Conservation (phyloP, 1,140 invertebrate genomes). For the Danaus melanippus region DNA sequence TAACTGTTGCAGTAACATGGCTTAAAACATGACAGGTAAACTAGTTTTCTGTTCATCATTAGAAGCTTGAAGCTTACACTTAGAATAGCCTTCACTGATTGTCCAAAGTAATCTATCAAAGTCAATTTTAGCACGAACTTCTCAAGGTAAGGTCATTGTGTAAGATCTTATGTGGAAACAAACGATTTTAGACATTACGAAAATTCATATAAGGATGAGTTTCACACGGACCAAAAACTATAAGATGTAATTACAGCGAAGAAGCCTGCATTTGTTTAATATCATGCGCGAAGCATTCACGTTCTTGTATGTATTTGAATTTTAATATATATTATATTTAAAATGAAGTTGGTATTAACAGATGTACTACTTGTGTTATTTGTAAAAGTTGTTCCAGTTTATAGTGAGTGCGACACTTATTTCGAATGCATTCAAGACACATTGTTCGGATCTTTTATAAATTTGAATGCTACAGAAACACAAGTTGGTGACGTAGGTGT, state of each 20-base stretch:
- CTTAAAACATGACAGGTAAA: too few species aligned
- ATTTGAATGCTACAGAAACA: conserved; percentile 12
- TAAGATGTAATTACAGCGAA: conserved; percentile 16
- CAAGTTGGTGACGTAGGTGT: conserved; percentile 14
- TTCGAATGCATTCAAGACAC: conserved; percentile 20
- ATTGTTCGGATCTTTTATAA: conserved; percentile 27
- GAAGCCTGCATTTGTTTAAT: conserved; percentile 29
- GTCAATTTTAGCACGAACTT: conserved; percentile 34
- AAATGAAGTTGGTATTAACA: conserved; percentile 23
- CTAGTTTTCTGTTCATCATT: conserved; percentile 7
- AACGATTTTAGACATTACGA: conserved; percentile 17
- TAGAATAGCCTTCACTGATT: conserved; percentile 26
- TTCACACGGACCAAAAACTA: conserved; percentile 7
- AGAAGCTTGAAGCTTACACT: conserved; percentile 24
- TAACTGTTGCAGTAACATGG: too few species aligned
- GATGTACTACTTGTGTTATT: conserved; percentile 17
- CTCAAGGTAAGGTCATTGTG: conserved; percentile 33
- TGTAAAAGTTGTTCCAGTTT: conserved; percentile 17
- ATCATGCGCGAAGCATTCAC: conserved; percentile 27
- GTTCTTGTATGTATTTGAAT: conserved; percentile 21
- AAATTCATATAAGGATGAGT: conserved; percentile 3
- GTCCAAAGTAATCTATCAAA: conserved; percentile 36
- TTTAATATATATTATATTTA: conserved; percentile 1
- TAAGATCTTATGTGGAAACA: conserved; percentile 16
- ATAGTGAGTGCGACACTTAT: conserved; percentile 32